Conservation (phyloP, 2,888 invertebrate species). For the Diplolepis rosae region DNA sequence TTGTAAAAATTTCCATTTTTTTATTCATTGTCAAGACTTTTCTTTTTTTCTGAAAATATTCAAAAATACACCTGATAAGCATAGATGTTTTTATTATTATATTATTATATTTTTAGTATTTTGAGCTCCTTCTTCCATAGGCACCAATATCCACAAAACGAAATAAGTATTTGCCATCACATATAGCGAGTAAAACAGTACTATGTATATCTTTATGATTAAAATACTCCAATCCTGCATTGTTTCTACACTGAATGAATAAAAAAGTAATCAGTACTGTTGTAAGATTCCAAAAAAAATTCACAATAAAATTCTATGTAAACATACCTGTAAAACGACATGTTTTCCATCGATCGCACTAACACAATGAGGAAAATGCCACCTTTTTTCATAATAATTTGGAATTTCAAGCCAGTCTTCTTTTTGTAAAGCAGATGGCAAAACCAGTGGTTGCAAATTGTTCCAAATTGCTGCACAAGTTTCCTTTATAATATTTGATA, state of each 20-base stretch:
- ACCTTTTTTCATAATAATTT: constrained; percentile 25
- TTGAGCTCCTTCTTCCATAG: constrained; percentile 41
- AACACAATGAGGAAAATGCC: constrained; percentile 41
- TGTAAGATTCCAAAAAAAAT: constrained; percentile 1
- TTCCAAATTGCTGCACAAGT: constrained; percentile 36
- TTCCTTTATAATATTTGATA: too few species aligned
- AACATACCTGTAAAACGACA: constrained; percentile 35
- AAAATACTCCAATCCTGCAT: constrained; percentile 44
- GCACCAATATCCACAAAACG: constrained; percentile 45
- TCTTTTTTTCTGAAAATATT: too few species aligned
- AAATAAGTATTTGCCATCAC: constrained; percentile 45
- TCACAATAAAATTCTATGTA: not conserved
- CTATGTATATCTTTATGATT: constrained; percentile 45
- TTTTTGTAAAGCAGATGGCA: not conserved
- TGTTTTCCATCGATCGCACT: constrained; percentile 43
- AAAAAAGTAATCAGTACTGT: not conserved
- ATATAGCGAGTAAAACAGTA: constrained; percentile 45
- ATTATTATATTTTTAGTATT: too few species aligned
- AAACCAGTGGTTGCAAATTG: constrained; percentile 22
- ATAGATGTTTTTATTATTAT: constrained; percentile 53
- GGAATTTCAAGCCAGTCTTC: constrained; percentile 36
- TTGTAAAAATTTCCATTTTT: too few species aligned
- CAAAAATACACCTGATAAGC: too few species aligned
- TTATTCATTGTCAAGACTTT: too few species aligned
- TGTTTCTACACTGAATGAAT: constrained; percentile 41